phyloP scores from a whole-genome alignment of 2,888 invertebrate genomes.

The Odiellus spinosus region DNA sequence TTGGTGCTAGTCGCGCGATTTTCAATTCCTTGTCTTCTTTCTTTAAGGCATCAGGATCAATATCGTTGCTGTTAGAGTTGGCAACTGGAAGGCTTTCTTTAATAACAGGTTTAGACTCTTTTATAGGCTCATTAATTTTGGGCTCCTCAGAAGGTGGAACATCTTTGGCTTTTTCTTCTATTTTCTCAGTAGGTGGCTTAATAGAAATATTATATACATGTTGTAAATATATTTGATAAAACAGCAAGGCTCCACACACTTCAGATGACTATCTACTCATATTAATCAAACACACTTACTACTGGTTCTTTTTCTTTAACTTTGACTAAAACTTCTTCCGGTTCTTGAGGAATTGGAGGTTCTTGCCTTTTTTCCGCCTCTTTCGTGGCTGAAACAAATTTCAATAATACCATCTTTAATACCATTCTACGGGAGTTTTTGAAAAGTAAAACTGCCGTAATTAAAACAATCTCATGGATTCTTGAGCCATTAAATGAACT shows the following conservation, averaged over 20 bases:
- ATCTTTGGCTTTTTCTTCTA: slow-evolving; percentile 5
- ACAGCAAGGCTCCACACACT: too few relatives aligned
- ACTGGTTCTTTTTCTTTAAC: not conserved
- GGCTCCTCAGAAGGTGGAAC: not conserved
- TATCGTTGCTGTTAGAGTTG: slow-evolving; percentile 5
- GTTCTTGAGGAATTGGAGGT: slow-evolving; percentile 20
- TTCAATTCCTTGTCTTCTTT: slow-evolving; percentile 16
- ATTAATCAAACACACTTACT: not conserved
- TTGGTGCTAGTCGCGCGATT: too few relatives aligned
- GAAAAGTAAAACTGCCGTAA: too few relatives aligned
- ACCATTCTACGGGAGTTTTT: too few relatives aligned
- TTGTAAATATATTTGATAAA: too few relatives aligned
- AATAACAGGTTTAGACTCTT: not conserved
- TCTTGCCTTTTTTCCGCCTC: slow-evolving; percentile 15
- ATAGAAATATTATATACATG: too few relatives aligned
- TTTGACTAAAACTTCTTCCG: slow-evolving; percentile 12
- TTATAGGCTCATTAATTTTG: not conserved
- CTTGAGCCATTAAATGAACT: too few relatives aligned
- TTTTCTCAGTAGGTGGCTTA: not conserved
- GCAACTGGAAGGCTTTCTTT: slow-evolving; percentile 5
- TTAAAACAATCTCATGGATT: too few relatives aligned
- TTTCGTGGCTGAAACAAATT: slow-evolving; percentile 2
- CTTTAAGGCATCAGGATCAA: slow-evolving; percentile 15
- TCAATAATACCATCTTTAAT: too few relatives aligned
- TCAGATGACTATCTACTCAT: too few relatives aligned